Evolutionary conservation across 2,888 invertebrate species (phyloP).

Genomic region (Bombyx huttoni): DNA sequence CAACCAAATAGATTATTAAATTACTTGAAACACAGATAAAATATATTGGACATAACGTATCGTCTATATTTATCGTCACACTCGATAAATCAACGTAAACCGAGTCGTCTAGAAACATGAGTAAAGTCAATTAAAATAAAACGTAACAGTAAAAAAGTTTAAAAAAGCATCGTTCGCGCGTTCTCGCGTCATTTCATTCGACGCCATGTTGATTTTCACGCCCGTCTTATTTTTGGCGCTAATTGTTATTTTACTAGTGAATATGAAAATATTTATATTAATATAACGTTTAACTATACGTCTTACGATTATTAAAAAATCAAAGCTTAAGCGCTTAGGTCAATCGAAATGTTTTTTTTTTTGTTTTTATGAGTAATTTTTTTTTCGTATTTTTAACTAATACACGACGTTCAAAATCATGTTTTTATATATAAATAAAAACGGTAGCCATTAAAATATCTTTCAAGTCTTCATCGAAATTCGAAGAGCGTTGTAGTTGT

Average conservation of each 20-base stretch:
- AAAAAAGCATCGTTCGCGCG: slow-evolving; percentile 34
- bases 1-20: too few relatives aligned
- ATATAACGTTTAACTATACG: too few relatives aligned
- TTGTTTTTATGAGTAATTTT: too few relatives aligned
- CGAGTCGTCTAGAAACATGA: slow-evolving; percentile 13
- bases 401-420: too few relatives aligned
- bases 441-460: neutral
- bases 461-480: neutral
- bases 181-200: slow-evolving; percentile 48
- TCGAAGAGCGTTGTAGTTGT: neutral
- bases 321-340: too few relatives aligned
- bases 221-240: slow-evolving; percentile 41
- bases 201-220: slow-evolving; percentile 26
- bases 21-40: neutral
- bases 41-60: neutral
- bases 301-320: too few relatives aligned
- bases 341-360: too few relatives aligned
- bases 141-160: slow-evolving; percentile 28
- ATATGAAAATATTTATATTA: too few relatives aligned
- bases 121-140: slow-evolving; percentile 15
- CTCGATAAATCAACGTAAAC: slow-evolving; percentile 16
- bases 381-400: too few relatives aligned
- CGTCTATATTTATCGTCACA: neutral
- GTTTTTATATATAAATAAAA: too few relatives aligned
- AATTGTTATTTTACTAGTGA: slow-evolving; percentile 23